A percentile compares a stretch with the other conserved stretches of the same genome.
These are phyloP conservation scores for Clepsis dumicolana DNA, from an alignment of 2,888 invertebrate genomes.

Conservation along the genomic window DNA sequence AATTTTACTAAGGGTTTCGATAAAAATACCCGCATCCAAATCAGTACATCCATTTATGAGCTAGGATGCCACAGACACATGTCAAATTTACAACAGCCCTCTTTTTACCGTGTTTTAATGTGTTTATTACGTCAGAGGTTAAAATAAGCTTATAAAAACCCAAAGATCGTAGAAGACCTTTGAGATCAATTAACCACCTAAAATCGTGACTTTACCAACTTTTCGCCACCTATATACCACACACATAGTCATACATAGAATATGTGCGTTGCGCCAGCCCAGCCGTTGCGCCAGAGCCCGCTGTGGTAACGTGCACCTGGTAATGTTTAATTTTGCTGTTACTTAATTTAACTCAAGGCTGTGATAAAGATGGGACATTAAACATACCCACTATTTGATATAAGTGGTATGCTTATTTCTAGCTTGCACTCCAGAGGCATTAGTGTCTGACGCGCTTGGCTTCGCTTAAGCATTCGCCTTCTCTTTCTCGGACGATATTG, in stretches of 20 bases:
- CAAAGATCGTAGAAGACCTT: conserved; percentile 1
- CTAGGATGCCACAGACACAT: too few species aligned
- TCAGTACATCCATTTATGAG: too few species aligned
- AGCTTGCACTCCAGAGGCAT: not conserved
- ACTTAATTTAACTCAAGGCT: conserved; percentile 19
- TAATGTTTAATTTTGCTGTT: conserved; percentile 36
- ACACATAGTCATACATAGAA: not conserved
- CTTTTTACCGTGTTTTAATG: too few species aligned
- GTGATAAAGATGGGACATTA: conserved; percentile 1
- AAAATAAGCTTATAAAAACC: too few species aligned
- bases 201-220: conserved; percentile 33
- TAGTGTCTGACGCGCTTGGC: too few species aligned
- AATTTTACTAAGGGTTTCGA: too few species aligned
- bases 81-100: too few species aligned
- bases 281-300: not conserved
- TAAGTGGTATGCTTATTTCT: not conserved
- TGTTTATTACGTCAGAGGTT: too few species aligned
- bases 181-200: conserved; percentile 20
- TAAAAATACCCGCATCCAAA: too few species aligned
- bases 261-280: conserved; percentile 4
- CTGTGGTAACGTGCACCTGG: conserved; percentile 17
- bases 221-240: not conserved
- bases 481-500: too few species aligned
- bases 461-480: too few species aligned
- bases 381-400: not conserved